Evolutionary conservation across 2,888 invertebrate genomes (phyloP).

Genomic region (Adelognathus sp.): DNA sequence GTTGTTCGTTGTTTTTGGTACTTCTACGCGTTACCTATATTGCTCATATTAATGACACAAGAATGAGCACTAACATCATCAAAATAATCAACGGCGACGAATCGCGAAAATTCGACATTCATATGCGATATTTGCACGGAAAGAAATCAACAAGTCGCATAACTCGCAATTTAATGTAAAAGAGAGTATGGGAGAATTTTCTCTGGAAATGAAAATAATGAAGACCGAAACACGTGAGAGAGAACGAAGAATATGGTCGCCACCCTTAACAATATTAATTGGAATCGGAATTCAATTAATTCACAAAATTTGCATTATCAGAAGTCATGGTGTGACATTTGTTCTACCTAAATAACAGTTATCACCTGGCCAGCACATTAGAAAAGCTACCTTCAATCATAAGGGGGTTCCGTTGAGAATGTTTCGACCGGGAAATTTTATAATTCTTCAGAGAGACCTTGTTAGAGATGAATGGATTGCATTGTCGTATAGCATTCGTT

Average conservation of each 20-base stretch:
- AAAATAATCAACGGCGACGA: constrained; percentile 7
- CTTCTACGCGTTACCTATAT: neutral
- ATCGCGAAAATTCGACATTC: neutral
- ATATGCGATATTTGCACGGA: neutral
- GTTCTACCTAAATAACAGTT: no score
- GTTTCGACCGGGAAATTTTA: neutral
- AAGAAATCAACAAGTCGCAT: neutral
- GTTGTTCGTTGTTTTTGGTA: constrained; percentile 40
- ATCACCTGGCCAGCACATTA: neutral
- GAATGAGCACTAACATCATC: neutral
- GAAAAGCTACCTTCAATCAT: neutral
- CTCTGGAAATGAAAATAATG: neutral
- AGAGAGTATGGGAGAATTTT: neutral
- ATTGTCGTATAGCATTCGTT: neutral
- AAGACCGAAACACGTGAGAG: neutral
- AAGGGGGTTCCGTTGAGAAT: neutral
- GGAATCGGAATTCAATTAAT: no score
- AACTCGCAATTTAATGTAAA: neutral
- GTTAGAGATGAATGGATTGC: neutral
- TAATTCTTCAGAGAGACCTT: neutral
- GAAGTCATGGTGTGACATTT: no score
- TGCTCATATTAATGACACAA: constrained; percentile 1
- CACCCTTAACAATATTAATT: no score
- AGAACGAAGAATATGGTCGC: neutral
- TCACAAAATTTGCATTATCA: no score